These are phyloP conservation scores for Elanoides forficatus DNA, from an alignment of 2,113 vertebrate genomes.

Conservation along the genomic window DNA sequence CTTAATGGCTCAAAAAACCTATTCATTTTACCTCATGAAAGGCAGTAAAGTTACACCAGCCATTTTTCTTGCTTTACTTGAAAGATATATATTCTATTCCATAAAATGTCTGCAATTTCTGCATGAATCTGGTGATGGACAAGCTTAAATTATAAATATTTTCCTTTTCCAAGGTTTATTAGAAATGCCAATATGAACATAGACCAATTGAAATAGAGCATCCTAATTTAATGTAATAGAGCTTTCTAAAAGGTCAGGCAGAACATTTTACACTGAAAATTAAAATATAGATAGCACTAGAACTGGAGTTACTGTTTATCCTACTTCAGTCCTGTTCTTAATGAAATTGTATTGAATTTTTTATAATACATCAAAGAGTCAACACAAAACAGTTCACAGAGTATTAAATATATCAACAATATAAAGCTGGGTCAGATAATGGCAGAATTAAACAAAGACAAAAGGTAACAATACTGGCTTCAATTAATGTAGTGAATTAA, in stretches of 20 bases:
- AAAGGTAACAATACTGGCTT: constrained; percentile 41
- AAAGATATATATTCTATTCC: neutral
- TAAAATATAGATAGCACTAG: constrained; percentile 35
- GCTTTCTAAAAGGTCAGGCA: constrained; percentile 50
- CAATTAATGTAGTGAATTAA: constrained; percentile 61
- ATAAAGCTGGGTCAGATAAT: constrained; percentile 31
- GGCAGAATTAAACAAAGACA: constrained; percentile 30
- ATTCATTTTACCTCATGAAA: neutral
- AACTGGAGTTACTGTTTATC: constrained; percentile 28
- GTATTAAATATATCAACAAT: constrained; percentile 47
- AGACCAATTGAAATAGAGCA: neutral
- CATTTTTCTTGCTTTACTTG: neutral
- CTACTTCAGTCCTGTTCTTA: neutral
- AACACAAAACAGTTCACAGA: constrained; percentile 24
- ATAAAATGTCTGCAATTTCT: neutral
- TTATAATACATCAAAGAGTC: constrained; percentile 37
- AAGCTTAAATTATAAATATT: constrained; percentile 48
- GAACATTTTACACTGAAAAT: constrained; percentile 38
- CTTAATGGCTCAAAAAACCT: neutral
- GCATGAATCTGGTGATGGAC: neutral
- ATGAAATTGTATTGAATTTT: constrained; percentile 39
- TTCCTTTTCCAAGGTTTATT: constrained; percentile 13
- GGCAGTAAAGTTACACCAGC: neutral
- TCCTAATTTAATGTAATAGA: constrained; percentile 14
- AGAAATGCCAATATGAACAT: neutral